phyloP scores from a whole-genome alignment of 1,140 invertebrate species.

The Eumaeus atala region DNA sequence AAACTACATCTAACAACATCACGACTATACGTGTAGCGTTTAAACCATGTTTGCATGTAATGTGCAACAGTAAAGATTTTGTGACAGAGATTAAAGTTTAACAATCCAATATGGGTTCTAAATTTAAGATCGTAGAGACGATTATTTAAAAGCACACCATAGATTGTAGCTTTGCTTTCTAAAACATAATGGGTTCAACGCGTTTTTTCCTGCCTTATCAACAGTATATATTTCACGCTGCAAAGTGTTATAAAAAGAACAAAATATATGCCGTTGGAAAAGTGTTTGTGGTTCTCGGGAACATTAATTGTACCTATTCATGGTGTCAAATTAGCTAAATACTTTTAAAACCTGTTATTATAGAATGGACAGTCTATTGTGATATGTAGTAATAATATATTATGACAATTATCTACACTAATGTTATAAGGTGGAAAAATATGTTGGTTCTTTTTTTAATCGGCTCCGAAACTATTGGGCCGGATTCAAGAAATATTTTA shows the following conservation, averaged over 20 bases:
- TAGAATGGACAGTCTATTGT: no score
- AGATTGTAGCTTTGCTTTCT: conserved; percentile 1
- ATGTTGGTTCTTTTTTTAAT: no score
- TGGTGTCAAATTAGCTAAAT: no score
- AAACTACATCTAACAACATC: not conserved
- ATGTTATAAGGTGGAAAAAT: no score
- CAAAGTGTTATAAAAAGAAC: not conserved
- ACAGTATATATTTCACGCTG: conserved; percentile 5
- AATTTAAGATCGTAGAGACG: not conserved
- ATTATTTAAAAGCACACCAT: not conserved
- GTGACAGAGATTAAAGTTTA: not conserved
- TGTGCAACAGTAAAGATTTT: not conserved
- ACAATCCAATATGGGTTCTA: not conserved
- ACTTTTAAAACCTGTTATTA: no score
- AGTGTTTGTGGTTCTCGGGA: not conserved
- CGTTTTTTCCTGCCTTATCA: conserved; percentile 3
- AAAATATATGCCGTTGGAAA: not conserved
- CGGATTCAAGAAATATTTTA: no score
- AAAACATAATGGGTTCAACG: conserved; percentile 7
- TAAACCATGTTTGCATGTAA: not conserved
- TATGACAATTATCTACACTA: no score
- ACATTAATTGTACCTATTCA: not conserved
- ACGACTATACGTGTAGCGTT: not conserved
- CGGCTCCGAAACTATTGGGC: no score
- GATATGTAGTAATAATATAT: no score